phyloP scores from a whole-genome alignment of 2,797 vertebrate genomes.

The Varecia variegata region DNA sequence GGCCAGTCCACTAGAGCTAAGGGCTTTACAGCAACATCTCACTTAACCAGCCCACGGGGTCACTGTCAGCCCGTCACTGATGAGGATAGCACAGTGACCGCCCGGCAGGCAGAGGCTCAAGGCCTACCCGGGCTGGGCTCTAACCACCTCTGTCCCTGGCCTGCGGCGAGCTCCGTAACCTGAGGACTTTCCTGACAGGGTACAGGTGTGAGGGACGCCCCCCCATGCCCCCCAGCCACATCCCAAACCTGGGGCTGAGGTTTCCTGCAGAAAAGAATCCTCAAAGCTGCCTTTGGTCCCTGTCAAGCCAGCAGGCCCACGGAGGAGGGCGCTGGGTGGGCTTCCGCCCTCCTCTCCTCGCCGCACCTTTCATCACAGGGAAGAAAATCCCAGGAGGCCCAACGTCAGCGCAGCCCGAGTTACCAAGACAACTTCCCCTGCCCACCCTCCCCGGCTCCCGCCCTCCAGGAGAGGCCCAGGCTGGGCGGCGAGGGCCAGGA shows the following conservation, averaged over 20 bases:
- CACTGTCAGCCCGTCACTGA: accelerated
- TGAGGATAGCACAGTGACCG: neutral
- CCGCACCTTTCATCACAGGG: neutral
- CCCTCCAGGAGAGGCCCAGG: neutral
- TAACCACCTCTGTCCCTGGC: neutral
- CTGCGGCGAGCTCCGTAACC: neutral
- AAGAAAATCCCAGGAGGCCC: neutral
- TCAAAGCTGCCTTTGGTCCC: neutral
- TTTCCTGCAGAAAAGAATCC: neutral
- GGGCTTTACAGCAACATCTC: accelerated
- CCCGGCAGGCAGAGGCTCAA: neutral
- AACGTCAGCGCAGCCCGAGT: neutral
- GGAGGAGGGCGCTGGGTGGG: neutral
- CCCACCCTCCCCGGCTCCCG: neutral
- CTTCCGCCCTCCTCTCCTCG: accelerated
- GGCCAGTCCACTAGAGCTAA: accelerated
- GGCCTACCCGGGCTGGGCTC: neutral
- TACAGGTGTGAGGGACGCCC: neutral
- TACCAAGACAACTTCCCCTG: constrained; percentile 42
- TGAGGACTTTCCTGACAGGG: neutral
- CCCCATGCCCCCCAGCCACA: no score
- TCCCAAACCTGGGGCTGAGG: neutral
- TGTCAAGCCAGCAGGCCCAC: accelerated
- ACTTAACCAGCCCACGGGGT: neutral
- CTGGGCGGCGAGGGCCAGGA: neutral